Evolutionary conservation across 2,888 invertebrate species (phyloP).

Genomic region (Poecilobothrus nobilitatus): DNA sequence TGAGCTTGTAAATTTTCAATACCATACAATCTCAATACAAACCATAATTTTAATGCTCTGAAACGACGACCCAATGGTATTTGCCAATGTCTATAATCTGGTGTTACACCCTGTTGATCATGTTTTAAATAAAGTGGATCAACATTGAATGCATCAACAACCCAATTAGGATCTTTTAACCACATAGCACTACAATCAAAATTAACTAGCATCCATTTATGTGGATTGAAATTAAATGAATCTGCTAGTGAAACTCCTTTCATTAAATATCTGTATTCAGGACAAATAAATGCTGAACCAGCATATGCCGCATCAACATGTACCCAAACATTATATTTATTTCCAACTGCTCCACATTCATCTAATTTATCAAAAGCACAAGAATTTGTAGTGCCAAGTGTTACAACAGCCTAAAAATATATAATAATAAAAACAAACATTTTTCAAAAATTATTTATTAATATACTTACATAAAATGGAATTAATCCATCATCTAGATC

Average conservation of each 20-base stretch:
- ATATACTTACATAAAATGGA: conserved; percentile 80
- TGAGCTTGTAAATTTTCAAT: conserved; percentile 76
- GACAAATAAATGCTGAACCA: conserved; percentile 92
- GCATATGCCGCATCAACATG: conserved; percentile 98
- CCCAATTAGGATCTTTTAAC: conserved; percentile 79
- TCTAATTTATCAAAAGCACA: conserved; percentile 87
- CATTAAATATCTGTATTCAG: conserved; percentile 87
- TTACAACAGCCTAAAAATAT: conserved; percentile 62
- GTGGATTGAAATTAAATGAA: conserved; percentile 98
- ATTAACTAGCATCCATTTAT: conserved; percentile 98
- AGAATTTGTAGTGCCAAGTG: conserved; percentile 91
- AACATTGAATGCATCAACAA: conserved; percentile 93
- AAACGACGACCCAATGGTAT: conserved; percentile 90
- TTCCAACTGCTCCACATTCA: conserved; percentile 86
- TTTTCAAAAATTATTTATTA: neutral
- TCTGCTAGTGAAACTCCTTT: conserved; percentile 81
- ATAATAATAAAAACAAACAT: conserved; percentile 13
- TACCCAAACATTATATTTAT: conserved; percentile 70
- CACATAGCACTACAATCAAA: conserved; percentile 99
- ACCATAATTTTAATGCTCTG: conserved; percentile 90
- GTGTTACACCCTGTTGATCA: conserved; percentile 79
- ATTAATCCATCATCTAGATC: conserved; percentile 84
- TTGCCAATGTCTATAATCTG: conserved; percentile 96
- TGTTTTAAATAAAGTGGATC: conserved; percentile 96
- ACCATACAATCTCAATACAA: conserved; percentile 84